Base-by-base conservation (phyloP, 2,888 invertebrate genomes). In the Escarpia spicata region DNA sequence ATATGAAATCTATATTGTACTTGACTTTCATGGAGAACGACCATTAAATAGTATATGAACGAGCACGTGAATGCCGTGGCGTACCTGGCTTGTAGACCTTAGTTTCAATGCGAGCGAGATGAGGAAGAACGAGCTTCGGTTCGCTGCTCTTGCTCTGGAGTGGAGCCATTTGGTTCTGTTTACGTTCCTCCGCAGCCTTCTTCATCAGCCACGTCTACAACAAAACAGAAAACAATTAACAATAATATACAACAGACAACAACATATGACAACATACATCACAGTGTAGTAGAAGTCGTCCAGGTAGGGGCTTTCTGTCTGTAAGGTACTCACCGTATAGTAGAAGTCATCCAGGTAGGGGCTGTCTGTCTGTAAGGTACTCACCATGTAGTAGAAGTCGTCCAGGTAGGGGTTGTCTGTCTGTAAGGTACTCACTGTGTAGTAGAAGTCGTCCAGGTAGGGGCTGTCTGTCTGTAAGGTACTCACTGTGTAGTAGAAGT, bases 271-370 rank as follows among this genome's bases (percentile, higher is more conserved):
- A 26, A n/a, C 75, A 75, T 6, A 10, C 96, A 97, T 97, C 95
- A 98, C 99, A 90, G 98, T 98, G 95, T 98, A 99, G 96, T 99
- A 99, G 96, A 98, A 99, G 96, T 99, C 99, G 96, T 99, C 99
- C 95, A 99, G 98, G 96, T 98, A 99, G 0, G 99, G 99, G 93
- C 99, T 98, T 92, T 98, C 99, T 0, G 98, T 98, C 96, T 99
- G 98, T 1, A 99, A 45, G 45, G 1, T 37, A n/a, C 12, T 90
- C 9, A 37, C 90, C 1, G 90, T 9, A 3, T 90, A 90, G 19
- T 15, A 10, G 12, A n/a, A 90, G 90, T 90, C 19, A 2, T 90
- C 90, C 9, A 15, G 37, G 8, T 6, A 90, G 37, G 37, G 37
- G 37, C 37, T 37, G 37, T 37, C 37, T 37, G 37, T 37, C 37